These are phyloP conservation scores for Oryzias melastigma DNA, from an alignment of 2,113 vertebrate genomes.

Conservation along the genomic window DNA sequence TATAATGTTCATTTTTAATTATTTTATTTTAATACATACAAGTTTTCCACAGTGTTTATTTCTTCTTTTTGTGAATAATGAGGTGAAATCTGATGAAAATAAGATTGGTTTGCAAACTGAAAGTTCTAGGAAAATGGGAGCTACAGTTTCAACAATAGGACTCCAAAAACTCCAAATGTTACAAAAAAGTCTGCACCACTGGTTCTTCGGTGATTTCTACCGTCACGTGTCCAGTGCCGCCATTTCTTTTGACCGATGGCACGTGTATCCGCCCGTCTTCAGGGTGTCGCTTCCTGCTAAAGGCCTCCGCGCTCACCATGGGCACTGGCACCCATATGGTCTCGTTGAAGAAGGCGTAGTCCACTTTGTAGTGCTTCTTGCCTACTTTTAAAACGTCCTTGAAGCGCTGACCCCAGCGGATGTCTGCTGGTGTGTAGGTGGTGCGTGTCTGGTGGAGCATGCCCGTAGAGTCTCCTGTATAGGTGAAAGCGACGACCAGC, in stretches of 20 bases:
- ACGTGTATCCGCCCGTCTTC: background rate
- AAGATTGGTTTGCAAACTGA: too few species aligned
- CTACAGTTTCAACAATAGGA: too few species aligned
- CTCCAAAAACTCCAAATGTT: background rate
- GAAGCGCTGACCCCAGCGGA: slow-evolving; percentile 92
- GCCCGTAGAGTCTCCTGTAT: slow-evolving; percentile 90
- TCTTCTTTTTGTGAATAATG: too few species aligned
- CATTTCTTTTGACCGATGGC: slow-evolving; percentile 9
- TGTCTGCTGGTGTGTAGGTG: slow-evolving; percentile 86
- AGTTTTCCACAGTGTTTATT: background rate
- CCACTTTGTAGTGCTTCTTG: slow-evolving; percentile 86
- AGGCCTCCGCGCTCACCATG: slow-evolving; percentile 83
- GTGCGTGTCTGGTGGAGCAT: slow-evolving; percentile 93
- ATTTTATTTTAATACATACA: background rate
- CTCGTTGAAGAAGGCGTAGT: slow-evolving; percentile 89
- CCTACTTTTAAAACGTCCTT: slow-evolving; percentile 84
- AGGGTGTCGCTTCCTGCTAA: slow-evolving; percentile 59
- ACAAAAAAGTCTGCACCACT: slow-evolving; percentile 52
- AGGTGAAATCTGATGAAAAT: too few species aligned
- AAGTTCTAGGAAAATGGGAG: too few species aligned
- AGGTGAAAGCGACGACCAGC: slow-evolving; percentile 93
- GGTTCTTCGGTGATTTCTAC: slow-evolving; percentile 19
- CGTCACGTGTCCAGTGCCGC: background rate
- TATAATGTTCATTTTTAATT: background rate
- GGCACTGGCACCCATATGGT: slow-evolving; percentile 85